Conservation (phyloP, 1,140 invertebrate genomes). For the Psix sp. region DNA sequence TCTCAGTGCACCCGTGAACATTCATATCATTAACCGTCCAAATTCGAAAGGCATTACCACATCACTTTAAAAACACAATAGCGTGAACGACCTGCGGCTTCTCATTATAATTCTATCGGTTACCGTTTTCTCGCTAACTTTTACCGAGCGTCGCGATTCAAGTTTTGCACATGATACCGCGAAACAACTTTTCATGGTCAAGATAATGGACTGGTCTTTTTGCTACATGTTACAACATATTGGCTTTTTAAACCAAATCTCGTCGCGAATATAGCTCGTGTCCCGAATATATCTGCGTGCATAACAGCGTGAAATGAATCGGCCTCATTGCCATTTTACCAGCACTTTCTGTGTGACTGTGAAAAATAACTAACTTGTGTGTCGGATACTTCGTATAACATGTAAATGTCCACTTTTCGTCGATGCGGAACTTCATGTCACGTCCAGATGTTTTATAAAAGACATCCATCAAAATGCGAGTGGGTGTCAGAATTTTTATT, state of each 20-base stretch:
- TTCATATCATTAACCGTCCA: slow-evolving; percentile 42
- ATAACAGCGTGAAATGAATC: slow-evolving; percentile 53
- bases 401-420: slow-evolving; percentile 61
- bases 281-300: slow-evolving; percentile 48
- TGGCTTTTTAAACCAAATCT: slow-evolving; percentile 53
- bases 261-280: slow-evolving; percentile 50
- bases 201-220: slow-evolving; percentile 55
- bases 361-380: slow-evolving; percentile 53
- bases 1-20: slow-evolving; percentile 7
- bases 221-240: slow-evolving; percentile 47
- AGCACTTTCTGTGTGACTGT: slow-evolving; percentile 44
- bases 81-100: slow-evolving; percentile 32
- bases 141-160: slow-evolving; percentile 32
- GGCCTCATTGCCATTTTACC: slow-evolving; percentile 42
- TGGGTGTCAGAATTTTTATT: slow-evolving; percentile 39
- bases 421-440: slow-evolving; percentile 59
- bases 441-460: slow-evolving; percentile 59
- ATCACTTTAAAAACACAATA: slow-evolving; percentile 48
- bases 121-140: slow-evolving; percentile 40
- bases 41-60: slow-evolving; percentile 57
- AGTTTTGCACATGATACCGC: slow-evolving; percentile 51
- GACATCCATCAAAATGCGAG: slow-evolving; percentile 55
- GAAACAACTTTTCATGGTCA: slow-evolving; percentile 46
- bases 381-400: slow-evolving; percentile 42
- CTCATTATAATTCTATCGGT: slow-evolving; percentile 58